Evolutionary conservation across 92 coral and sea anemone species (phyloP), one percentile per base, ranked within the genome.

Genomic region (Diadumene lineata): DNA sequence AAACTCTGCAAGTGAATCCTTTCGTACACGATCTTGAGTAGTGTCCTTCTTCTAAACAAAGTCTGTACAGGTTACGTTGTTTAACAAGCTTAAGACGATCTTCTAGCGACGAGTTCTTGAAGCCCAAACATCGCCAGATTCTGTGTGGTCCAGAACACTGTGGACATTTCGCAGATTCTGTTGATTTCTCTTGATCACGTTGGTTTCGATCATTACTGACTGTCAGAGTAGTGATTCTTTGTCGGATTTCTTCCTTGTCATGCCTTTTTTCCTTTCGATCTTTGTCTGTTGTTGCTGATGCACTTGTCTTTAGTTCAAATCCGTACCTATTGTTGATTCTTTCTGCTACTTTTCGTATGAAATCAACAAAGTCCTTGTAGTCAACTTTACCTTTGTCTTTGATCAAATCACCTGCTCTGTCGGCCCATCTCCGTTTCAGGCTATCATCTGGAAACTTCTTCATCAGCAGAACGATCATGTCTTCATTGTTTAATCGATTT

Each of bases 391-490:
- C 85, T 43, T 83, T 77, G 46, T 56, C 1, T 28, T 76, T 76
- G 46, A 90, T 87, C 15, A 90, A 67, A 31, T 87, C 92, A 22
- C 96, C 96, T n/a, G 89, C 96, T 30, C 38, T 82, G 63, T 89
- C 88, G 0, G 83, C 86, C 94, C 91, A 86, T 57, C 79, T 82
- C 61, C 86, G 70, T 29, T 87, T 90, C 50, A 90, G 71, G 43
- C 85, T 62, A 7, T 90, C 92, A 18, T 80, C 96, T 7, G 89
- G 89, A 8, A 90, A 76, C 63, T 87, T 90, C 31, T 69, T 83
- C 96, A 90, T 84, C 55, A 86, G 66, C 84, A 72, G 71, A 2
- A 90, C 66, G 16, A 90, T 83, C 11, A 82, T 81, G 34, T 89
- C 96, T 27, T 89, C 91, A 31, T 53, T 90, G 79, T 90, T 91